These are phyloP conservation scores for Sebastes umbrosus DNA, from an alignment of 2,797 vertebrate species.

Conservation along the genomic window DNA sequence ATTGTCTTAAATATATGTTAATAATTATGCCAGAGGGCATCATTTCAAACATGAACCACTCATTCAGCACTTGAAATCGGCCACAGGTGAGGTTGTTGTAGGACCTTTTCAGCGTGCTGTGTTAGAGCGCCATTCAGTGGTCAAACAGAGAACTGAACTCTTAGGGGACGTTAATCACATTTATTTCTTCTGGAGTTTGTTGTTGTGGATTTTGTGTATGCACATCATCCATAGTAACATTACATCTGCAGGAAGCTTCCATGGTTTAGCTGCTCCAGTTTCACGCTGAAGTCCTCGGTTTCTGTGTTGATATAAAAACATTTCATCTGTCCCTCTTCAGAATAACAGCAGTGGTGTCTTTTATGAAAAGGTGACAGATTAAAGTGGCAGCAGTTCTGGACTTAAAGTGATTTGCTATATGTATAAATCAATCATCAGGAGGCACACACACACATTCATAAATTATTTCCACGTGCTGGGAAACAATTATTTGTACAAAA, in stretches of 20 bases:
- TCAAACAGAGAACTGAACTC: slow-evolving; percentile 12
- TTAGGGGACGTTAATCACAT: neutral
- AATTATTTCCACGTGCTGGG: neutral
- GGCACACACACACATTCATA: neutral
- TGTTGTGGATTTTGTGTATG: neutral
- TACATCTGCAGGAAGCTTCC: neutral
- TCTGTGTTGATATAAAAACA: neutral
- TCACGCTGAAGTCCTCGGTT: neutral
- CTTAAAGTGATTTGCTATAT: neutral
- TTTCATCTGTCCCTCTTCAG: neutral
- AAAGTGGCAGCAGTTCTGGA: neutral
- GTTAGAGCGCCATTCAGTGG: slow-evolving; percentile 59
- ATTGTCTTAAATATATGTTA: neutral
- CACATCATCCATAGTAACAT: neutral
- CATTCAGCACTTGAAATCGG: neutral
- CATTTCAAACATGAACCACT: neutral
- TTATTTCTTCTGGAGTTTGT: neutral
- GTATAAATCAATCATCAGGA: neutral
- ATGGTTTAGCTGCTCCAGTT: neutral
- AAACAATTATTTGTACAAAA: neutral
- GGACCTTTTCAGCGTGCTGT: neutral
- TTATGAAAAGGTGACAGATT: neutral
- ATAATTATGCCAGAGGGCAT: neutral
- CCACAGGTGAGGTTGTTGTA: neutral
- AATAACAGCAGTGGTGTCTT: neutral